Evolutionary conservation across 2,113 vertebrate genomes (phyloP).

Genomic region (Harpagus bidentatus): DNA sequence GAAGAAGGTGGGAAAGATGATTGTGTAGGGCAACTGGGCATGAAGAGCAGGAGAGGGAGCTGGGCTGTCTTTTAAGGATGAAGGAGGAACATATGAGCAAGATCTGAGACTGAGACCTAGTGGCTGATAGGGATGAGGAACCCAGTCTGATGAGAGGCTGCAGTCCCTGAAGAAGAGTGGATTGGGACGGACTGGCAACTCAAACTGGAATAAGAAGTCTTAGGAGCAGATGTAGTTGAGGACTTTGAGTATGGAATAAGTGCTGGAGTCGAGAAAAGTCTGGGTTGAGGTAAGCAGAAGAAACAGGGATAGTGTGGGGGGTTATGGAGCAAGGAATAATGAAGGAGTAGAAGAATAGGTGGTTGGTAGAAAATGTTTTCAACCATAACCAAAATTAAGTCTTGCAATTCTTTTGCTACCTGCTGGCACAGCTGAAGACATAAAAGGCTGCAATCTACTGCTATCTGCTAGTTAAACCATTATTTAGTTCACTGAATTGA

Average conservation of each 20-base stretch:
- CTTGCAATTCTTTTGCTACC: neutral
- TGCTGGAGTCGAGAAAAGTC: neutral
- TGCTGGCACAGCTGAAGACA: neutral
- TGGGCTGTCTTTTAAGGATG: neutral
- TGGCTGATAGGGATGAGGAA: neutral
- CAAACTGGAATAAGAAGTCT: neutral
- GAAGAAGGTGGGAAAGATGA: neutral
- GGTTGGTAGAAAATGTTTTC: neutral
- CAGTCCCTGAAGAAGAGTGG: neutral
- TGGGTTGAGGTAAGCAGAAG: neutral
- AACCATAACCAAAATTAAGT: neutral
- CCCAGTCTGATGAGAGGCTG: neutral
- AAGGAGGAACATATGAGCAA: neutral
- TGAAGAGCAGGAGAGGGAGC: neutral
- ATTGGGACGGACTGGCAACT: neutral
- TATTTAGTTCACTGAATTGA: neutral
- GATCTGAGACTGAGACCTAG: neutral
- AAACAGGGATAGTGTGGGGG: no score
- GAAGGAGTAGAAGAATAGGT: neutral
- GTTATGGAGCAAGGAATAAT: neutral
- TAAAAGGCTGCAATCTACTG: neutral
- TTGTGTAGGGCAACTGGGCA: neutral
- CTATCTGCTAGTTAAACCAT: neutral
- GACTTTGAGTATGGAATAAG: neutral
- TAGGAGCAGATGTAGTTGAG: neutral